Base-by-base conservation (phyloP, 2,113 vertebrate species). In the Elanus axillaris region DNA sequence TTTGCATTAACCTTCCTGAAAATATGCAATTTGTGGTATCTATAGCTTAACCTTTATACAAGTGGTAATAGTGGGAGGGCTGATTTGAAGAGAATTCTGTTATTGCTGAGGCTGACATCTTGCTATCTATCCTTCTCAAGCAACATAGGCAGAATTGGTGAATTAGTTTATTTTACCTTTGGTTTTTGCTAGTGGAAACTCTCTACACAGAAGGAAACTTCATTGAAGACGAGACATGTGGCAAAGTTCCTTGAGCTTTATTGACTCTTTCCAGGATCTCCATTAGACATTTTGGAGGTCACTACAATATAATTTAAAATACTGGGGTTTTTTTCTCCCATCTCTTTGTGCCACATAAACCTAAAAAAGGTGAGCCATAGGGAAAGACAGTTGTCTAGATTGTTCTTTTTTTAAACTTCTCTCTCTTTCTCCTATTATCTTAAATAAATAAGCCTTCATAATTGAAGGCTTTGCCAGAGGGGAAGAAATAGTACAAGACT, bases 241-340 rank as follows among this genome's bases (percentile, higher is more conserved):
- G 22, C 17, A 32, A 50, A 79, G 67, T 81, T 85, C 42, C 42
- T 60, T 52, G 43, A 68, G 34, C 21, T 52, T 60, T 42, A 25
- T 21, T 71, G 90, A 25, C 21, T 67, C 22, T 13, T 50, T 74
- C 68, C 34, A 77, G 32, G 31, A 32, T 81, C 60, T 82, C 42
- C 23, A 7, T 59, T 21, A 52, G 15, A 15, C 14, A 7, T 42
- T 87, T 50, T 69, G 31, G 45, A 66, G 19, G 18, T 77, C n/a
- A 11, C 31, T 75, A 23, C 15, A 60, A 22, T 43, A 9, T 22
- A 22, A 26, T 55, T 84, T 12, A 56, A 75, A 76, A 67, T 71
- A 82, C 14, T 29, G 23, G 1, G 0, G 1, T 0, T 8, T 77
- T 79, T 75, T 31, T 16, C 10, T 89, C 14, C 26, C 4, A 8